phyloP scores from a whole-genome alignment of 2,113 vertebrate genomes.

The Myocastor coypus region DNA sequence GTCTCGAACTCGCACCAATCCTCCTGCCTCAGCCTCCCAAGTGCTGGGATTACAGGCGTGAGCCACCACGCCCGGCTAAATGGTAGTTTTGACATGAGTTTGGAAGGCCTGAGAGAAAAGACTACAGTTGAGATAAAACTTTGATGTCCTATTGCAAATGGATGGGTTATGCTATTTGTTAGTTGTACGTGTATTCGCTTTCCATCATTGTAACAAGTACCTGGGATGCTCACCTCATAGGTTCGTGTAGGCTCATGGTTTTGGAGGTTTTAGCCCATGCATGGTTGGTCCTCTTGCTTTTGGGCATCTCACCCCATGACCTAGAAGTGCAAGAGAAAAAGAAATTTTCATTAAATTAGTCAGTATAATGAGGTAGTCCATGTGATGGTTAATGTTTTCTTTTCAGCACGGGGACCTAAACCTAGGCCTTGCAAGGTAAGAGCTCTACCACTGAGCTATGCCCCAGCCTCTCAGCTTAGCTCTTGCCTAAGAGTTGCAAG shows the following conservation, averaged over 20 bases:
- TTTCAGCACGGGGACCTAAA: neutral
- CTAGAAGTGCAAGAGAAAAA: neutral
- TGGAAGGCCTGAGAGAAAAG: conserved; percentile 27
- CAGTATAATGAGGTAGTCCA: neutral
- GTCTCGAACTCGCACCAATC: no score
- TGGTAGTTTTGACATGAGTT: conserved; percentile 44
- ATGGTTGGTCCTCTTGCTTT: neutral
- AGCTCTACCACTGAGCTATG: neutral
- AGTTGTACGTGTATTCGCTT: neutral
- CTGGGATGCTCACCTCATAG: neutral
- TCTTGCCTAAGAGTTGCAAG: neutral
- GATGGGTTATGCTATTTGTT: conserved; percentile 21
- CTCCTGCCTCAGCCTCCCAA: no score
- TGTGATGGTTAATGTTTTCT: neutral
- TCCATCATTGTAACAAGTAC: neutral
- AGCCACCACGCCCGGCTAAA: no score
- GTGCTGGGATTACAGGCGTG: no score
- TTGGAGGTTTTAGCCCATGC: neutral
- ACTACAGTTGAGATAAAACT: conserved; percentile 4
- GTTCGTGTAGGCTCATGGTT: neutral
- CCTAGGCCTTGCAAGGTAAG: neutral
- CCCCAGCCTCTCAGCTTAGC: neutral
- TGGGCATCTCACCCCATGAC: neutral
- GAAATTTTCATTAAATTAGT: neutral
- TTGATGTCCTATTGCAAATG: neutral